Evolutionary conservation across 1,140 invertebrate species (phyloP).

Genomic region (Protaetia brevitarsis): DNA sequence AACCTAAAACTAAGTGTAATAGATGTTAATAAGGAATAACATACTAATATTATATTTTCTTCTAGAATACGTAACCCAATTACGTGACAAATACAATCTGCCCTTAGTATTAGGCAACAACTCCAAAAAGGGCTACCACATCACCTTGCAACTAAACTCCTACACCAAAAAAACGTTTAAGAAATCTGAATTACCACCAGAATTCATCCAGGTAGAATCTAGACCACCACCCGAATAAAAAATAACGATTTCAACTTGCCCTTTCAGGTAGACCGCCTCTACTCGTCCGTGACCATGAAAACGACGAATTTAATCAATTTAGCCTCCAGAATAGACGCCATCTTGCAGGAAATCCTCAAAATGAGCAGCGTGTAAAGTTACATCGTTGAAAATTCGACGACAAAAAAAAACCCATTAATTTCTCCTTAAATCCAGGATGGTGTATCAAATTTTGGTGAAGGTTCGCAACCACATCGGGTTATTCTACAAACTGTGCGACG

Average conservation of each 20-base stretch:
- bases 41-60: too few relatives aligned
- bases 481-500: conserved; percentile 77
- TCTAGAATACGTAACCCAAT: conserved; percentile 56
- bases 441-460: conserved; percentile 57
- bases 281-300: conserved; percentile 61
- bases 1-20: too few relatives aligned
- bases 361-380: conserved; percentile 67
- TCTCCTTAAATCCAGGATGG: conserved; percentile 62
- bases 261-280: conserved; percentile 37
- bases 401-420: neutral
- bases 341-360: conserved; percentile 72
- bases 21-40: too few relatives aligned
- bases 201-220: conserved; percentile 62
- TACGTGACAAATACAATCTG: conserved; percentile 63
- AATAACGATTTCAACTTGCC: neutral
- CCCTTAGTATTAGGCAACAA: conserved; percentile 66
- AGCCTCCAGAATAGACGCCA: conserved; percentile 67
- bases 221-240: neutral
- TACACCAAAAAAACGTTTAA: conserved; percentile 51
- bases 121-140: conserved; percentile 70
- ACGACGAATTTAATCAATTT: conserved; percentile 71
- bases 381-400: neutral
- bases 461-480: conserved; percentile 68
- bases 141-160: conserved; percentile 58
- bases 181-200: conserved; percentile 58